Conservation (phyloP, 2,797 vertebrate species). For the Platyrinchus mystaceus region DNA sequence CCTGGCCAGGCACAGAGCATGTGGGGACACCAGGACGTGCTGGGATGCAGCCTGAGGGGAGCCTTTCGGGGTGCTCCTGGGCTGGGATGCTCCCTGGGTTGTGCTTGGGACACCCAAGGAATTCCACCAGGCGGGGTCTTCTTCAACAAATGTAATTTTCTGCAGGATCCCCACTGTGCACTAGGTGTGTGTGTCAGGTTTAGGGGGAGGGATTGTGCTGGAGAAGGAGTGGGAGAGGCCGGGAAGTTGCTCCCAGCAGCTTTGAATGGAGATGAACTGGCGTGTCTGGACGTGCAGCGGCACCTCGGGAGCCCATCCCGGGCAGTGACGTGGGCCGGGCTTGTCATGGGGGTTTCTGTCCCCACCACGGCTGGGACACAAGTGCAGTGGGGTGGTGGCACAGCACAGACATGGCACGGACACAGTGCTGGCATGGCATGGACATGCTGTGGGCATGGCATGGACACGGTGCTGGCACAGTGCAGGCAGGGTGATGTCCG, state of each 20-base stretch:
- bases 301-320: neutral
- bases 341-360: fast-evolving
- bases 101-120: neutral
- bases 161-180: too few relatives aligned
- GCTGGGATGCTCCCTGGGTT: neutral
- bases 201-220: neutral
- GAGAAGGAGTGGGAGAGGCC: neutral
- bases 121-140: neutral
- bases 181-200: neutral
- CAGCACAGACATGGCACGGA: fast-evolving
- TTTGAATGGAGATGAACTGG: neutral
- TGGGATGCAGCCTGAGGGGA: neutral
- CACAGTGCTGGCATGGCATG: fast-evolving
- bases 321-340: neutral
- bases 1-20: neutral
- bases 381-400: neutral
- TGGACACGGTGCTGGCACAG: neutral
- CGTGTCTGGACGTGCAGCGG: neutral
- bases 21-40: neutral
- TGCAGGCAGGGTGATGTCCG: fast-evolving
- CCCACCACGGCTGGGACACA: fast-evolving
- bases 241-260: neutral
- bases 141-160: neutral
- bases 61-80: fast-evolving
- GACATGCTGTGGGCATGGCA: neutral